Percentiles rank a stretch among this genome's conserved stretches.
Evolutionary conservation across 2,113 vertebrate species (phyloP).

Genomic region (human): DNA sequence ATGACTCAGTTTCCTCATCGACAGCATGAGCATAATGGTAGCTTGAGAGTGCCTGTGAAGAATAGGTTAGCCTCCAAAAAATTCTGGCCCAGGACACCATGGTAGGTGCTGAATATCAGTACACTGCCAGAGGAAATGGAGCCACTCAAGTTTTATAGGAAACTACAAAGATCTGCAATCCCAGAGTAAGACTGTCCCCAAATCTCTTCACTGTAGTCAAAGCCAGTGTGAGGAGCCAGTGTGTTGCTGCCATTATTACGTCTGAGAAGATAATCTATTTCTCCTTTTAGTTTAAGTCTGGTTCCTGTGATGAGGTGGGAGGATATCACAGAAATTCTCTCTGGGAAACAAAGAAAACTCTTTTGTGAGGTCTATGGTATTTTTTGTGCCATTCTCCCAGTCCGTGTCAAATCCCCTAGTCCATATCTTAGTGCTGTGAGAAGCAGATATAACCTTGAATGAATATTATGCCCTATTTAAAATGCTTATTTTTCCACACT

Average conservation of each 20-base stretch:
- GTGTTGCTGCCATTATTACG: neutral
- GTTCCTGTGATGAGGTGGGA: neutral
- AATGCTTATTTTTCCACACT: neutral
- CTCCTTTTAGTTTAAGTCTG: neutral
- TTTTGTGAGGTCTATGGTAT: neutral
- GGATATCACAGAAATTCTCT: neutral
- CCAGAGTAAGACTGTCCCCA: neutral
- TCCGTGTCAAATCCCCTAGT: neutral
- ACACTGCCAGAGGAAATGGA: neutral
- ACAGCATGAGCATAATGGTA: neutral
- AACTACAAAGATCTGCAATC: neutral
- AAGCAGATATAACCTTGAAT: neutral
- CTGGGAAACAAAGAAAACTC: neutral
- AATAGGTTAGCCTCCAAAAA: neutral
- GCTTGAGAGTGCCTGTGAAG: neutral
- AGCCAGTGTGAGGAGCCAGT: neutral
- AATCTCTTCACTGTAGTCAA: neutral
- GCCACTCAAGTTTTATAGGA: neutral
- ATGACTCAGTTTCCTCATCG: neutral
- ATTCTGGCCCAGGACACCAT: neutral
- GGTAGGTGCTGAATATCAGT: neutral
- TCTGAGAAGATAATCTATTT: neutral
- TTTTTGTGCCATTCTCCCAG: neutral
- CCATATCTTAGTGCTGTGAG: neutral
- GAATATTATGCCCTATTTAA: neutral